These are phyloP conservation scores for Sinelater perroti DNA, from an alignment of 2,888 invertebrate species.

Conservation along the genomic window DNA sequence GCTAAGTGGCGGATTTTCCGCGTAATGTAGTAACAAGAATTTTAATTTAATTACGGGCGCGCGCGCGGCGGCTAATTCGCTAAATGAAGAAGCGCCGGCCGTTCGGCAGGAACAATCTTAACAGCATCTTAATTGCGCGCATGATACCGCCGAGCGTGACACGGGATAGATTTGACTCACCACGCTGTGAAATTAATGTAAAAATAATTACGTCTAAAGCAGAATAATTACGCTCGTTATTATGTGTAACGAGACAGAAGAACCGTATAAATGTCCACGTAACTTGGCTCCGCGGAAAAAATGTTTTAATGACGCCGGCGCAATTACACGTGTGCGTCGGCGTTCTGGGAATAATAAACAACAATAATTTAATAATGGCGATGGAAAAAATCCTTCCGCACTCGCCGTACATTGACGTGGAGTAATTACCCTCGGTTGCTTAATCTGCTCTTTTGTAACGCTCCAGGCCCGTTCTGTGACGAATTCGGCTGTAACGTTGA, in stretches of 20 bases:
- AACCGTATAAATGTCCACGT: slow-evolving; percentile 48
- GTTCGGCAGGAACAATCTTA: slow-evolving; percentile 59
- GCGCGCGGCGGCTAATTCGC: slow-evolving; percentile 33
- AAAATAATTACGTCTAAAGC: slow-evolving; percentile 58
- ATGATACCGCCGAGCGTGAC: slow-evolving; percentile 50
- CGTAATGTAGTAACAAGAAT: slow-evolving; percentile 25
- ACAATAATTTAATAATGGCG: slow-evolving; percentile 37
- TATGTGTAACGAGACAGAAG: slow-evolving; percentile 56
- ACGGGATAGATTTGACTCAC: slow-evolving; percentile 53
- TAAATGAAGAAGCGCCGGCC: slow-evolving; percentile 50
- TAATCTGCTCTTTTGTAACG: too few relatives aligned
- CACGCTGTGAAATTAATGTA: slow-evolving; percentile 58
- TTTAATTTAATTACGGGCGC: slow-evolving; percentile 37
- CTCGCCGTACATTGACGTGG: slow-evolving; percentile 16
- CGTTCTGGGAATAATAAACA: slow-evolving; percentile 36
- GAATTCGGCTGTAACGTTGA: too few relatives aligned
- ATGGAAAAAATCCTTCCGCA: slow-evolving; percentile 30
- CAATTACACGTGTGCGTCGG: slow-evolving; percentile 36
- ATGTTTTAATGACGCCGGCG: slow-evolving; percentile 35
- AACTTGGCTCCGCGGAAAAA: slow-evolving; percentile 46
- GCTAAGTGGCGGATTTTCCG: slow-evolving; percentile 16
- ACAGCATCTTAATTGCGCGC: slow-evolving; percentile 57
- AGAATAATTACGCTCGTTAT: slow-evolving; percentile 58
- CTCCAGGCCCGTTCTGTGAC: too few relatives aligned
- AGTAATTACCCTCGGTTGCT: too few relatives aligned